A percentile compares a stretch with the other conserved stretches of the same genome.
phyloP scores from a whole-genome alignment of 1,140 invertebrate species.

The Vollenhovia emeryi region DNA sequence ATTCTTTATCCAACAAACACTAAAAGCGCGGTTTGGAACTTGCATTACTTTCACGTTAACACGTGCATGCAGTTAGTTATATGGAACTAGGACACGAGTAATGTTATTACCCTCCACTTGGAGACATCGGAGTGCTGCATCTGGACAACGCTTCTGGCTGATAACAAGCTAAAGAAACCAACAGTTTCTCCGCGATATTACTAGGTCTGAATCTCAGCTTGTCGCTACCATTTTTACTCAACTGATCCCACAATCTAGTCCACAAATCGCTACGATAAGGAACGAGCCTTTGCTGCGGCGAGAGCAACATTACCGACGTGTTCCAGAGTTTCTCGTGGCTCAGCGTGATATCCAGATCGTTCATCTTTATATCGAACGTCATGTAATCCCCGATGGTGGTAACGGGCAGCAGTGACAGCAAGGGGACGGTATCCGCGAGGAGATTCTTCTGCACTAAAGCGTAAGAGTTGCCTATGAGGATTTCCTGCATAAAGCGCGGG shows the following conservation, averaged over 20 bases:
- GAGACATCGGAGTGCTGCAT: constrained; percentile 93
- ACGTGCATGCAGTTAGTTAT: constrained; percentile 9
- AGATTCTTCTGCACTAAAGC: constrained; percentile 90
- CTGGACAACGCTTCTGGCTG: constrained; percentile 94
- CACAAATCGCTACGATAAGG: constrained; percentile 93
- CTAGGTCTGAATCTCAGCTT: constrained; percentile 88
- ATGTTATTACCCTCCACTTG: constrained; percentile 85
- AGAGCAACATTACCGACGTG: constrained; percentile 92
- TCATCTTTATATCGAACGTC: constrained; percentile 86
- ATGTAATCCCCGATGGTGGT: constrained; percentile 87
- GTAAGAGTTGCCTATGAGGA: constrained; percentile 90
- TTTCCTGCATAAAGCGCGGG: constrained; percentile 90
- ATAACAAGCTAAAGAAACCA: constrained; percentile 92
- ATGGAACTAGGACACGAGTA: constrained; percentile 35
- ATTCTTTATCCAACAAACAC: not conserved
- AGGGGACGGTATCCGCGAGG: constrained; percentile 88
- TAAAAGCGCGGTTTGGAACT: not conserved
- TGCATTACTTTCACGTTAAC: not conserved
- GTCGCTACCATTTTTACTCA: constrained; percentile 86
- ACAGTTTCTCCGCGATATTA: constrained; percentile 90
- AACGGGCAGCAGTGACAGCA: constrained; percentile 90
- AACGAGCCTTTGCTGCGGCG: constrained; percentile 91
- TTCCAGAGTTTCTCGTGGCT: constrained; percentile 91
- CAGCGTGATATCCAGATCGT: constrained; percentile 84
- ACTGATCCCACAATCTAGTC: constrained; percentile 92